Conservation (phyloP, 2,888 invertebrate genomes). For the Drosophila kuntzei region DNA sequence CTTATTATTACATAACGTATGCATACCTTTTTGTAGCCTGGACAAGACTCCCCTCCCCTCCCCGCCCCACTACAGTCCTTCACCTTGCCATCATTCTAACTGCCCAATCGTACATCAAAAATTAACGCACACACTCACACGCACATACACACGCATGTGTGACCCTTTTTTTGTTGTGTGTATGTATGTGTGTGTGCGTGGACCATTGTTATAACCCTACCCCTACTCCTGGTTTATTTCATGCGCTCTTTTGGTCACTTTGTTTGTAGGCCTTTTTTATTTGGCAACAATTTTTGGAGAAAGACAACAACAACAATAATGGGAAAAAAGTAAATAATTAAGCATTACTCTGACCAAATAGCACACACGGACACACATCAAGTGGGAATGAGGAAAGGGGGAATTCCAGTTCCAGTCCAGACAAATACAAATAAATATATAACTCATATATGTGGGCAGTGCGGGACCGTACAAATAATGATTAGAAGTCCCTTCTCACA, state of each 20-base stretch:
- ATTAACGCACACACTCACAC: constrained; percentile 72
- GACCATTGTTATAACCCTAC: constrained; percentile 44
- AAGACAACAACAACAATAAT: constrained; percentile 31
- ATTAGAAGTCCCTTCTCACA: constrained; percentile 71
- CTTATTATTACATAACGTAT: constrained; percentile 83
- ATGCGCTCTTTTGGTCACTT: constrained; percentile 69
- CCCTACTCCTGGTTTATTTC: constrained; percentile 3
- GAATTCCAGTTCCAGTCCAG: constrained; percentile 53
- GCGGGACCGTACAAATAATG: constrained; percentile 77
- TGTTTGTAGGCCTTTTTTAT: constrained; percentile 65
- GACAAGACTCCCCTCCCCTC: constrained; percentile 1
- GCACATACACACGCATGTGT: constrained; percentile 51
- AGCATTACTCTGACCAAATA: constrained; percentile 82
- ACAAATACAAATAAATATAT: constrained; percentile 77
- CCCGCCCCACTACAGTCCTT: background rate
- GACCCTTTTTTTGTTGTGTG: constrained; percentile 69
- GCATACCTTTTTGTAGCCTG: constrained; percentile 73
- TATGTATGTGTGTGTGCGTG: constrained; percentile 21
- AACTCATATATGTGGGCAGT: constrained; percentile 62
- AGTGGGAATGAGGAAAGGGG: constrained; percentile 6
- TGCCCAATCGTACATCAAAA: constrained; percentile 82
- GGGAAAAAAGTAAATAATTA: constrained; percentile 76
- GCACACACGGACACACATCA: constrained; percentile 29
- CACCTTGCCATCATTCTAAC: constrained; percentile 8
- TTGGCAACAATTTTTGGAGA: constrained; percentile 47